Evolutionary conservation across 2,113 vertebrate species (phyloP).

Genomic region (Odontophorus gujanensis): DNA sequence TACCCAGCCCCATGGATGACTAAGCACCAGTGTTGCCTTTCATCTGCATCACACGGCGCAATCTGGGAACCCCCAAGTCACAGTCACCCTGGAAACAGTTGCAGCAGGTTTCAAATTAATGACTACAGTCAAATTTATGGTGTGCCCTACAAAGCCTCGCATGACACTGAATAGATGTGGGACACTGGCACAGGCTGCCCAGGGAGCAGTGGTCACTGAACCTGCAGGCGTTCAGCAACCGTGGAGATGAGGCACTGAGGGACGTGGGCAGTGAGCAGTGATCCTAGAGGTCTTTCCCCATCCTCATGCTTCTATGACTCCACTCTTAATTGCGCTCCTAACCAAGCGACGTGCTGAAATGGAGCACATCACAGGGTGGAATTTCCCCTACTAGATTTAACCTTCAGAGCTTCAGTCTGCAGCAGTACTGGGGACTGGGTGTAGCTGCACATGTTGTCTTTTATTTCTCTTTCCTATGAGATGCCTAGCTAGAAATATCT

Average conservation of each 20-base stretch:
- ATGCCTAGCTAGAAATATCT: background rate
- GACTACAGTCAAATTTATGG: background rate
- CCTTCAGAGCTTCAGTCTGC: background rate
- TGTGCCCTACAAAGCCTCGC: background rate
- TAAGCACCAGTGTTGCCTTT: background rate
- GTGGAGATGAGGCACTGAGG: too few relatives aligned
- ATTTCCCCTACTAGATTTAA: background rate
- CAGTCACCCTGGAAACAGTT: background rate
- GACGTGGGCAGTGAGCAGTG: too few relatives aligned
- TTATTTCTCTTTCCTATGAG: background rate
- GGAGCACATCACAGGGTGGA: background rate
- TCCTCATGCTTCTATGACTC: too few relatives aligned
- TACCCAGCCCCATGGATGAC: background rate
- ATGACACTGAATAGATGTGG: fast-evolving
- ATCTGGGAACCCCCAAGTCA: background rate
- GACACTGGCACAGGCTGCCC: too few relatives aligned
- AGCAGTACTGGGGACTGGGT: background rate
- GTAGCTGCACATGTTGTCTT: background rate
- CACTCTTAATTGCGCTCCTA: background rate
- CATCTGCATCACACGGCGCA: fast-evolving
- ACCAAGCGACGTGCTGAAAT: background rate
- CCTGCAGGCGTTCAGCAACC: too few relatives aligned
- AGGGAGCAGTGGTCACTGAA: too few relatives aligned
- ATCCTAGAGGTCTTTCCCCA: too few relatives aligned
- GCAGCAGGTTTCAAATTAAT: background rate